Evolutionary conservation across 2,113 vertebrate genomes (phyloP).

Genomic region (Gymnobelideus leadbeateri): DNA sequence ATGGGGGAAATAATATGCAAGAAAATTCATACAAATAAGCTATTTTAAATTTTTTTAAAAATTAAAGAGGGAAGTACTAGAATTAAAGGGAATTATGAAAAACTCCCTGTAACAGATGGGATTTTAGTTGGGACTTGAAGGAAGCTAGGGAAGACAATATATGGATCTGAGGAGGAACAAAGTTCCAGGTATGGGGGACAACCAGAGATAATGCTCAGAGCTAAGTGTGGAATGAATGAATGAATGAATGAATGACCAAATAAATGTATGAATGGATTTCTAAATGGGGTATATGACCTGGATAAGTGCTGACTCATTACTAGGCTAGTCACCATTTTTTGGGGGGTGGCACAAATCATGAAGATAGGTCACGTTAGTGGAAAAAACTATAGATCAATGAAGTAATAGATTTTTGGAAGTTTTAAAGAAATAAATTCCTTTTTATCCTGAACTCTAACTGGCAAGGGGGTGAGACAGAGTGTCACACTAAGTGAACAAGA

Average conservation of each 20-base stretch:
- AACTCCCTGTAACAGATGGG: background rate
- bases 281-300: background rate
- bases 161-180: rapidly evolving
- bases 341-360: background rate
- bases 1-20: background rate
- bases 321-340: background rate
- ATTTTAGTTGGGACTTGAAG: background rate
- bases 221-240: background rate
- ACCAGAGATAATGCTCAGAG: rapidly evolving
- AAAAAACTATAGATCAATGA: background rate
- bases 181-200: background rate
- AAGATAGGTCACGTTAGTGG: background rate
- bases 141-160: too few species aligned
- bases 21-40: background rate
- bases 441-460: background rate
- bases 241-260: background rate
- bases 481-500: background rate
- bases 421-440: background rate
- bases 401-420: background rate
- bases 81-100: background rate
- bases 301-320: background rate
- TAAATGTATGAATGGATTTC: background rate
- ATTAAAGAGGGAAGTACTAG: background rate
- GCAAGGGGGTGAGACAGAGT: background rate
- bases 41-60: background rate